These are phyloP conservation scores for Sipha flava DNA, from an alignment of 1,140 invertebrate species.

Conservation along the genomic window DNA sequence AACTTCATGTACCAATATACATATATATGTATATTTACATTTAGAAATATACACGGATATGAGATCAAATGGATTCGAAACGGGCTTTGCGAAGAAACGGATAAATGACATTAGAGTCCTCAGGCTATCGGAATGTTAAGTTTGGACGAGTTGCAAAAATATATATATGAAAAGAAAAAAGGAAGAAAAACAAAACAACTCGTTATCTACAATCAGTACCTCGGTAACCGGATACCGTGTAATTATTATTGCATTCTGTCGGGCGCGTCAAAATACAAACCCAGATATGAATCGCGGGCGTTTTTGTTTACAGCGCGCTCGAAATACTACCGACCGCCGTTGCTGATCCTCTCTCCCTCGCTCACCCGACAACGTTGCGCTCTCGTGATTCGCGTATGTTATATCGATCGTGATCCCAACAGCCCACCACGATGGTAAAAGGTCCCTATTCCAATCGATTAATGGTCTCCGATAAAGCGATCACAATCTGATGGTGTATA, in stretches of 20 bases:
- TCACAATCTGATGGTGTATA: background rate
- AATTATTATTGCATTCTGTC: conserved; percentile 14
- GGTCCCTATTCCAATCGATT: conserved; percentile 12
- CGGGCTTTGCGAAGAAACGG: background rate
- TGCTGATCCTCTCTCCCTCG: background rate
- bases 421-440: background rate
- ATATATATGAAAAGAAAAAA: no score
- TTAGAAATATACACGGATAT: no score
- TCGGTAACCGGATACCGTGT: background rate
- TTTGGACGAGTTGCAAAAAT: background rate
- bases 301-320: background rate
- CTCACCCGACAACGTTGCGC: background rate
- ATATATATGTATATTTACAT: no score
- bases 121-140: background rate
- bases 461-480: conserved; percentile 26
- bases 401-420: conserved; percentile 8
- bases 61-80: background rate
- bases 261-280: conserved; percentile 19
- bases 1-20: no score
- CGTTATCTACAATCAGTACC: background rate
- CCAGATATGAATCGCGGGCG: background rate
- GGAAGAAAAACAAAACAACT: background rate
- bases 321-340: background rate
- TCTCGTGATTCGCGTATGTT: background rate
- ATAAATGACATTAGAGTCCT: background rate